Conservation (phyloP, 1,140 invertebrate genomes). For the Notospermus geniculatus region DNA sequence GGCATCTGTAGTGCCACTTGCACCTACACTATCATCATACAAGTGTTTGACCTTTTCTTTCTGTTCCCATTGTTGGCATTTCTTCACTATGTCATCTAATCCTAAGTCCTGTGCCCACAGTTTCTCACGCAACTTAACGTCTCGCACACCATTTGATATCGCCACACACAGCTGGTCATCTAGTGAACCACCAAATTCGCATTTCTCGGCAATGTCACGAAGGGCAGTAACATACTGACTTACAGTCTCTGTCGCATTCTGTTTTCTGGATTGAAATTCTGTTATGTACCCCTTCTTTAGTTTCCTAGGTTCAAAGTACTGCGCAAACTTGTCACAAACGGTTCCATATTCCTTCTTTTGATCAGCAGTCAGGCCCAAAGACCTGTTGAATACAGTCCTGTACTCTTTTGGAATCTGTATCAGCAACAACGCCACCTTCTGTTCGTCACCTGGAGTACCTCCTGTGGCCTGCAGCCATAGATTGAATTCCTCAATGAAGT, state of each 20-base stretch:
- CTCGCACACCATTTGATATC: slow-evolving; percentile 2
- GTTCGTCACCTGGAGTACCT: too few species aligned
- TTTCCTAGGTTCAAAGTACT: not conserved
- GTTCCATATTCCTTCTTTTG: not conserved
- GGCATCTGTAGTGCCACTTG: too few species aligned
- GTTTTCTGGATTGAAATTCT: not conserved
- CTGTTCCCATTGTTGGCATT: slow-evolving; percentile 3
- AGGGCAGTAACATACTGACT: not conserved
- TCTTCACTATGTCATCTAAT: not conserved
- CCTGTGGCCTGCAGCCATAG: too few species aligned
- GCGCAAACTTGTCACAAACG: not conserved
- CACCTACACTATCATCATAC: not conserved
- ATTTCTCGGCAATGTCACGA: not conserved
- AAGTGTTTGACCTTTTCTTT: not conserved
- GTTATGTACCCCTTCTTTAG: slow-evolving; percentile 1
- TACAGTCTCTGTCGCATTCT: not conserved
- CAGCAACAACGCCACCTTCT: too few species aligned
- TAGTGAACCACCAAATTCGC: not conserved
- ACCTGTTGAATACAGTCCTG: too few species aligned
- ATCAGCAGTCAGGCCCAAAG: not conserved
- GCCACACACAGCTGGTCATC: slow-evolving; percentile 6
- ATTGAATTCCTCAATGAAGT: too few species aligned
- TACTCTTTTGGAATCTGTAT: too few species aligned
- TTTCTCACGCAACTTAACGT: not conserved
- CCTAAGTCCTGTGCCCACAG: not conserved